phyloP scores from a whole-genome alignment of 2,797 vertebrate genomes.

The Smutsia gigantea region DNA sequence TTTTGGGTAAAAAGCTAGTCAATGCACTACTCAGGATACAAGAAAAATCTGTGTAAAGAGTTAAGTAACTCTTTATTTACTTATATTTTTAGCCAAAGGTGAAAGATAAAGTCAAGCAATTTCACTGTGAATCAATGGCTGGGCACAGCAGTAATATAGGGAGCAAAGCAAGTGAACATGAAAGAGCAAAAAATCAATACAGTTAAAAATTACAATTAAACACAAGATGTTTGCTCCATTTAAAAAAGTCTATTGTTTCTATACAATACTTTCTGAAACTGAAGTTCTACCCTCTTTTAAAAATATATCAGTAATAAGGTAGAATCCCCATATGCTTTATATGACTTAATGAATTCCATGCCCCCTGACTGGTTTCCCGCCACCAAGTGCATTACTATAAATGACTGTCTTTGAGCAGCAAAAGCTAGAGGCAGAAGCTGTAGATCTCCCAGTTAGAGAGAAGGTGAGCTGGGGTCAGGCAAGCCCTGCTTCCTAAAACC shows the following conservation, averaged over 20 bases:
- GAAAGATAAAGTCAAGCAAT: slow-evolving; percentile 24
- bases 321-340: neutral
- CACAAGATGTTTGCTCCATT: neutral
- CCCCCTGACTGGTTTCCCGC: neutral
- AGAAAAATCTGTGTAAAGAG: slow-evolving; percentile 57
- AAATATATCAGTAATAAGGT: neutral
- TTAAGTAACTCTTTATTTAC: slow-evolving; percentile 71
- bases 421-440: neutral
- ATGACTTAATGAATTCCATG: neutral
- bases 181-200: neutral
- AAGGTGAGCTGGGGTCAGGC: too few species aligned
- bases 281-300: neutral
- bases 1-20: slow-evolving; percentile 70
- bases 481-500: accelerated
- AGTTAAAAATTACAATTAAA: neutral
- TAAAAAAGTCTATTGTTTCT: neutral
- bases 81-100: slow-evolving; percentile 75
- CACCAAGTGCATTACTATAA: neutral
- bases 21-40: slow-evolving; percentile 67
- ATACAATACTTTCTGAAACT: neutral
- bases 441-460: neutral
- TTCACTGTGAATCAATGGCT: neutral
- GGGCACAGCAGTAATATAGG: neutral
- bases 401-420: neutral
- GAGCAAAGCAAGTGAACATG: neutral